Evolutionary conservation across 2,888 invertebrate genomes (phyloP).

Genomic region (Globia sparganii): DNA sequence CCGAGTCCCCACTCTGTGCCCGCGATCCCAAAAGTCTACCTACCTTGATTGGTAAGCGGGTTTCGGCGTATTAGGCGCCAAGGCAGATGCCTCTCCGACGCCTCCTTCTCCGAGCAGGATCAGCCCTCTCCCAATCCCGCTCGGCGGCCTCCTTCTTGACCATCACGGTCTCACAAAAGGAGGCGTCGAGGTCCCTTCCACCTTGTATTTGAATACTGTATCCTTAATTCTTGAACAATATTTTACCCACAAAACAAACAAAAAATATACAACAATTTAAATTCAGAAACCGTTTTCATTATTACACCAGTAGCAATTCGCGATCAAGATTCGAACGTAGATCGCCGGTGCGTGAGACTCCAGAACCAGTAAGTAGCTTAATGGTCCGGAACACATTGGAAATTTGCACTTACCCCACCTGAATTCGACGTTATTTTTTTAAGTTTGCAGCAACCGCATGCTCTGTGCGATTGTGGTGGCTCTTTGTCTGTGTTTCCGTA

Average conservation of each 20-base stretch:
- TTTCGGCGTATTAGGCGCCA: too few species aligned
- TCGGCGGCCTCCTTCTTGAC: too few species aligned
- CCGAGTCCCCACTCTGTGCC: too few species aligned
- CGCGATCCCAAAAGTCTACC: too few species aligned
- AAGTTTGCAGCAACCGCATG: slow-evolving; percentile 51
- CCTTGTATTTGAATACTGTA: neutral
- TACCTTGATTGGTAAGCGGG: too few species aligned
- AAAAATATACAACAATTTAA: neutral
- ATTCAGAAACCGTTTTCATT: slow-evolving; percentile 21
- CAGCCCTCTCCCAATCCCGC: too few species aligned
- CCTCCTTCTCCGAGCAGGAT: too few species aligned
- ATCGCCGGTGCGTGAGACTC: slow-evolving; percentile 74
- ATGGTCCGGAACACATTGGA: slow-evolving; percentile 82
- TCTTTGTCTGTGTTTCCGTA: slow-evolving; percentile 29
- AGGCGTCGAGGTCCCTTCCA: too few species aligned
- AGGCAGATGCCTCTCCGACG: too few species aligned
- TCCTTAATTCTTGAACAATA: neutral
- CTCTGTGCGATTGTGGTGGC: slow-evolving; percentile 42
- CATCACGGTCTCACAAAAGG: too few species aligned
- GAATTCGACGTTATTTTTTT: slow-evolving; percentile 63
- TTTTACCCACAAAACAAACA: neutral
- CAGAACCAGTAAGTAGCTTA: slow-evolving; percentile 78
- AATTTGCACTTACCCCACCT: slow-evolving; percentile 78
- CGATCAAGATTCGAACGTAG: slow-evolving; percentile 72
- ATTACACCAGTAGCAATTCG: slow-evolving; percentile 27